These are phyloP conservation scores for Tenrec ecaudatus DNA, from an alignment of 2,113 vertebrate species.

Conservation along the genomic window DNA sequence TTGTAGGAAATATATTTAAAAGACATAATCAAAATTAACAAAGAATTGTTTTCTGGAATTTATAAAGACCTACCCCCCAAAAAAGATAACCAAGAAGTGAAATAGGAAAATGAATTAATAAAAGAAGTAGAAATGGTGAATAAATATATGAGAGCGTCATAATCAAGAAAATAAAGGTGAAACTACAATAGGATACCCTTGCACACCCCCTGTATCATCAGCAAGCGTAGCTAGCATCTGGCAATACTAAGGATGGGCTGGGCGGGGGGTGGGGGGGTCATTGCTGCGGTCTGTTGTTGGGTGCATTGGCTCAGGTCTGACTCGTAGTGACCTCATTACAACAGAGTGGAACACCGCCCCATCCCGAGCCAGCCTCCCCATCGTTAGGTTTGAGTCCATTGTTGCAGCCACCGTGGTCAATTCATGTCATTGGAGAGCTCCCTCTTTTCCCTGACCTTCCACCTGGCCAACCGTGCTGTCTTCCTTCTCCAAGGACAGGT, in stretches of 20 bases:
- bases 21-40: background rate
- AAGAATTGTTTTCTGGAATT: slow-evolving; percentile 25
- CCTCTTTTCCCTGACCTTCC: no score
- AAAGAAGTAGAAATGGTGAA: background rate
- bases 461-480: no score
- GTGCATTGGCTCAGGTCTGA: background rate
- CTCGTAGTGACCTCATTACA: background rate
- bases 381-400: background rate
- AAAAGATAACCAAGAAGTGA: background rate
- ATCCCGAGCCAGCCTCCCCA: background rate
- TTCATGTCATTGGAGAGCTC: no score
- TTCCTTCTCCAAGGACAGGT: no score
- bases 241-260: background rate
- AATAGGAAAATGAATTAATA: background rate
- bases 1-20: slow-evolving; percentile 26
- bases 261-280: background rate
- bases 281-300: no score
- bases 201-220: background rate
- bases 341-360: background rate
- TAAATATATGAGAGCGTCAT: slow-evolving; percentile 6
- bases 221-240: background rate
- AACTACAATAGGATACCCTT: background rate
- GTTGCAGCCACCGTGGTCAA: background rate
- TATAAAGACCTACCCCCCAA: background rate
- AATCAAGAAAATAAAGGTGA: slow-evolving; percentile 12